Conservation (phyloP, 1,140 invertebrate species). For the Diachasmimorpha longicaudata region DNA sequence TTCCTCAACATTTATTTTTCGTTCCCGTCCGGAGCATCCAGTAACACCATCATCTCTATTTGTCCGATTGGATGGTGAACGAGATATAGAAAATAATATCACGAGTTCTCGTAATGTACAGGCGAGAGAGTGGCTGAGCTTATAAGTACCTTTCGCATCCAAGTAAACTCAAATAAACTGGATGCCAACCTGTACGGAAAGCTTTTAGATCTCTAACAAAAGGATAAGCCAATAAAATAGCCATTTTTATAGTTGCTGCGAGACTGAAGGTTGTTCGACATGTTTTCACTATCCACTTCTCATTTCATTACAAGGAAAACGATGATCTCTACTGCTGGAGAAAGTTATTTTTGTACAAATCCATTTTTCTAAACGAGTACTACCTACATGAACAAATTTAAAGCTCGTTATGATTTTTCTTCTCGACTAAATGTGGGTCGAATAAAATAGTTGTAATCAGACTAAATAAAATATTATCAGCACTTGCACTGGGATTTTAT, state of each 20-base stretch:
- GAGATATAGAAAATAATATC: conserved; percentile 58
- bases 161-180: conserved; percentile 14
- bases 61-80: conserved; percentile 11
- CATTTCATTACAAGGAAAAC: background rate
- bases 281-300: conserved; percentile 29
- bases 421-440: too few species aligned
- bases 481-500: too few species aligned
- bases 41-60: background rate
- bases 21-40: background rate
- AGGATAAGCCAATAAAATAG: conserved; percentile 60
- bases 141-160: background rate
- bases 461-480: too few species aligned
- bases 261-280: conserved; percentile 11
- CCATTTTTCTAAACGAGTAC: too few species aligned
- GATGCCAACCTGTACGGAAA: conserved; percentile 31
- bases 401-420: too few species aligned
- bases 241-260: conserved; percentile 40
- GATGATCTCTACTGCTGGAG: too few species aligned
- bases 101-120: conserved; percentile 40
- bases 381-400: too few species aligned
- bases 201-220: conserved; percentile 34
- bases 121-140: conserved; percentile 32
- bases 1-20: background rate
- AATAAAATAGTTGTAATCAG: too few species aligned
- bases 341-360: too few species aligned